Evolutionary conservation across 2,888 invertebrate species (phyloP).

Genomic region (Venusia cambrica): DNA sequence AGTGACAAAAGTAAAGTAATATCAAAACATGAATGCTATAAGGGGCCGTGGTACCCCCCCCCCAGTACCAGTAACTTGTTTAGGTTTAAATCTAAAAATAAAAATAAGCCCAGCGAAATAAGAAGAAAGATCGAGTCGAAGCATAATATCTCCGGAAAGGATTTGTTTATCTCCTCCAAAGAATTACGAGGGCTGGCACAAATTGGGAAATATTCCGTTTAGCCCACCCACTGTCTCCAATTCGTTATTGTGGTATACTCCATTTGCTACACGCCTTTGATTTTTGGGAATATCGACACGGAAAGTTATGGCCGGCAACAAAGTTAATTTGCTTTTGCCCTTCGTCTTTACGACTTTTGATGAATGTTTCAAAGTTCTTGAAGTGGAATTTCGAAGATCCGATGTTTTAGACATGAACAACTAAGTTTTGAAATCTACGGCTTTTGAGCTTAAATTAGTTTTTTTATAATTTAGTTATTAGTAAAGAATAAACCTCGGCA

Average conservation of each 20-base stretch:
- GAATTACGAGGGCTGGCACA: slow-evolving; percentile 42
- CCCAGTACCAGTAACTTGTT: too few species aligned
- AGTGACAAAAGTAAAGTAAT: too few species aligned
- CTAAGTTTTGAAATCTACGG: too few species aligned
- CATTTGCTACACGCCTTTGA: slow-evolving; percentile 48
- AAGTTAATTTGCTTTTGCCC: slow-evolving; percentile 31
- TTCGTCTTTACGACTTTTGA: slow-evolving; percentile 29
- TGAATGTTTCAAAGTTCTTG: slow-evolving; percentile 27
- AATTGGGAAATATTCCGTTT: slow-evolving; percentile 53
- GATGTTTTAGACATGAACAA: slow-evolving; percentile 4
- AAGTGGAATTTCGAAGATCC: slow-evolving; percentile 9
- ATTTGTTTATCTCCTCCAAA: slow-evolving; percentile 46
- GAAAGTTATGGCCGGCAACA: slow-evolving; percentile 26
- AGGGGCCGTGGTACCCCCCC: too few species aligned
- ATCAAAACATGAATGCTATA: too few species aligned
- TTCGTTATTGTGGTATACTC: slow-evolving; percentile 48
- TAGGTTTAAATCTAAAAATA: slow-evolving; percentile 32
- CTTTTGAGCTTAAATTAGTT: too few species aligned
- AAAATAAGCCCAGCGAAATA: slow-evolving; percentile 37
- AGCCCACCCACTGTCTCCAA: slow-evolving; percentile 45
- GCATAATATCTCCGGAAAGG: slow-evolving; percentile 37
- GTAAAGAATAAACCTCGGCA: too few species aligned
- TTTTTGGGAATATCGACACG: slow-evolving; percentile 27
- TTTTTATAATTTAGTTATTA: too few species aligned
- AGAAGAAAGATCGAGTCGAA: slow-evolving; percentile 32